Conservation (phyloP, 2,113 vertebrate species). For the Marcusenius ussheri region DNA sequence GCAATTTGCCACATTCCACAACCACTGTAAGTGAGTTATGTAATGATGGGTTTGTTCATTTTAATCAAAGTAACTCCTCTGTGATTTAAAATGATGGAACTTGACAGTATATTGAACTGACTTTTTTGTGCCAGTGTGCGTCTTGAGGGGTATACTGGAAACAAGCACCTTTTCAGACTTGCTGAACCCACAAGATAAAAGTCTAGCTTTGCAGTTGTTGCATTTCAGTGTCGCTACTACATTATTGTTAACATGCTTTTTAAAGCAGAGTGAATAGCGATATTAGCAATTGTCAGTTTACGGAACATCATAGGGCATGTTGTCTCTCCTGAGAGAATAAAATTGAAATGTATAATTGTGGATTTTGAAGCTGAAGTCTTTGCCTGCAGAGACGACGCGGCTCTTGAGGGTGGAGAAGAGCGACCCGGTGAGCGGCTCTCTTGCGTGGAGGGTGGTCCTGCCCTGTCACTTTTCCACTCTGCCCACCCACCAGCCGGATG, state of each 20-base stretch:
- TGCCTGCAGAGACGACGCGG: constrained; percentile 29
- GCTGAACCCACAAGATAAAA: not conserved
- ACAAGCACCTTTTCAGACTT: not conserved
- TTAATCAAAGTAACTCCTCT: not conserved
- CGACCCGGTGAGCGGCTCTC: constrained; percentile 52
- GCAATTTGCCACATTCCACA: not conserved
- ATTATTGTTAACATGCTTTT: not conserved
- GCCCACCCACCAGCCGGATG: constrained; percentile 51
- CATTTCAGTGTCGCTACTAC: not conserved
- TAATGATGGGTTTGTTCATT: not conserved
- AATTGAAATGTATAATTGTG: not conserved
- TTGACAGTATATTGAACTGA: not conserved
- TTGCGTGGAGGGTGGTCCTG: constrained; percentile 68
- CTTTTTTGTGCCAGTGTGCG: not conserved
- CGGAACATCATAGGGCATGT: not conserved
- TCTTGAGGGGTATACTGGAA: not conserved
- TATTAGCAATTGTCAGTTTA: not conserved
- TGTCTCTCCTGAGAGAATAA: not conserved
- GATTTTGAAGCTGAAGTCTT: not conserved
- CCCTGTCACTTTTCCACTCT: constrained; percentile 74
- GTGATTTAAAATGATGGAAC: not conserved
- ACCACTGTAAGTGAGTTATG: not conserved
- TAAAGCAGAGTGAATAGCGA: not conserved
- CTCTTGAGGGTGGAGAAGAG: constrained; percentile 32
- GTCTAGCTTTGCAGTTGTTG: not conserved